Base-by-base conservation (phyloP, 2,113 vertebrate genomes). In the Ictalurus furcatus region DNA sequence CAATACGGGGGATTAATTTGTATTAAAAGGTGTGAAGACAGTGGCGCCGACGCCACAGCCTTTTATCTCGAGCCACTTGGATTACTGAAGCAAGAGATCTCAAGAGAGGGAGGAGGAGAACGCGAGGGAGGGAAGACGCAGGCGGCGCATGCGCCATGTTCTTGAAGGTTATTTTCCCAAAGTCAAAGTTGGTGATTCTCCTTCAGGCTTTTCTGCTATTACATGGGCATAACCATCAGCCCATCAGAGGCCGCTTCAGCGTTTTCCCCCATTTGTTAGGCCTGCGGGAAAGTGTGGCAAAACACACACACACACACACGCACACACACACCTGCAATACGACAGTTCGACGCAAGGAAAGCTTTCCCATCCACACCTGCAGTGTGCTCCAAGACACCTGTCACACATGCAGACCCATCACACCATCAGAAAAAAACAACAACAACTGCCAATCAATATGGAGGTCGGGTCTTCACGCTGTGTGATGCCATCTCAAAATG, bases 1-100 rank as follows among this genome's bases (percentile, higher is more conserved):
- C 95, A 95, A 94, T 95, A 93, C 94, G 93, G 86, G 93, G 95
- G 95, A 96, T 96, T 96, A 95, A 95, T 95, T 92, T 94, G 93
- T 94, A 94, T 95, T 94, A 95, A 93, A 48, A 94, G 93, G 90
- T 91, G 91, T 74, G 91, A 93, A 91, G 89, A 92, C 92, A 93
- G 91, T 91, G 90, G 90, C 90, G 92, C 89, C 61, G 88, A 90
- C 84, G 88, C 89, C 86, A 89, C 76, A 58, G 88, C 92, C 92
- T 94, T 90, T 96, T 95, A 96, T 96, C 95, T 94, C 83, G 87
- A 94, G 93, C 91, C 88, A 86, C 90, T 90, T 88, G 93, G 94
- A 95, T 95, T 95, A 95, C 87, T 91, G 90, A 92, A 92, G 94
- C 91, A 91, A 90, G 88, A 90, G 88, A 92, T 92, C 91, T 92